Conservation (phyloP, 2,888 invertebrate genomes). For the Trachelus tabidus region DNA sequence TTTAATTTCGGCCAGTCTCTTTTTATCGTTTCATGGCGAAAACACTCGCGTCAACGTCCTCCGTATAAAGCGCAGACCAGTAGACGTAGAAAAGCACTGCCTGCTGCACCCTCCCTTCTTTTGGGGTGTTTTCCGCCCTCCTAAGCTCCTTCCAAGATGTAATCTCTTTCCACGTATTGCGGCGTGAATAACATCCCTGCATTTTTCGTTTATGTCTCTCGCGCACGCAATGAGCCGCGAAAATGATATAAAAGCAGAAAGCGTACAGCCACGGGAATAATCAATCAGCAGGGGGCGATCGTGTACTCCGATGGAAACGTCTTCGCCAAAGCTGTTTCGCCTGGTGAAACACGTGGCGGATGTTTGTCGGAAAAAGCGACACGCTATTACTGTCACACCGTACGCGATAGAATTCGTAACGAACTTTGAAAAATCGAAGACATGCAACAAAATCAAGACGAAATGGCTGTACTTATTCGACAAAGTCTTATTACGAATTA, state of each 20-base stretch:
- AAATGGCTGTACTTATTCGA: background rate
- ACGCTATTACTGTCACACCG: background rate
- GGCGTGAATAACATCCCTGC: slow-evolving; percentile 32
- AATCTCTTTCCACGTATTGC: slow-evolving; percentile 21
- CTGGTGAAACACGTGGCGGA: background rate
- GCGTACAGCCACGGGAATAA: background rate
- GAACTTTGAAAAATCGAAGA: background rate
- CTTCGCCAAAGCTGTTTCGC: background rate
- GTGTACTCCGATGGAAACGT: background rate
- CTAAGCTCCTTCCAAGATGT: slow-evolving; percentile 9
- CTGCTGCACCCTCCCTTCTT: background rate
- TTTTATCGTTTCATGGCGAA: background rate
- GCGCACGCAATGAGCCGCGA: slow-evolving; percentile 25
- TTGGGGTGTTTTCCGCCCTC: background rate
- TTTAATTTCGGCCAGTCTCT: slow-evolving; percentile 29
- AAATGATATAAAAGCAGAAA: background rate
- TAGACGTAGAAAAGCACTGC: background rate
- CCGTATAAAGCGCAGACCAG: background rate
- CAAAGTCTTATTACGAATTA: background rate
- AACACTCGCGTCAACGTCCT: background rate
- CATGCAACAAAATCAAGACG: background rate
- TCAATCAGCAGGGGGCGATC: background rate
- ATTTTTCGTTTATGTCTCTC: slow-evolving; percentile 26
- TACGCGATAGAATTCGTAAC: background rate
- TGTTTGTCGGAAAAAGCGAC: background rate